phyloP scores from a whole-genome alignment of 1,140 invertebrate genomes.

The Orius insidiosus region DNA sequence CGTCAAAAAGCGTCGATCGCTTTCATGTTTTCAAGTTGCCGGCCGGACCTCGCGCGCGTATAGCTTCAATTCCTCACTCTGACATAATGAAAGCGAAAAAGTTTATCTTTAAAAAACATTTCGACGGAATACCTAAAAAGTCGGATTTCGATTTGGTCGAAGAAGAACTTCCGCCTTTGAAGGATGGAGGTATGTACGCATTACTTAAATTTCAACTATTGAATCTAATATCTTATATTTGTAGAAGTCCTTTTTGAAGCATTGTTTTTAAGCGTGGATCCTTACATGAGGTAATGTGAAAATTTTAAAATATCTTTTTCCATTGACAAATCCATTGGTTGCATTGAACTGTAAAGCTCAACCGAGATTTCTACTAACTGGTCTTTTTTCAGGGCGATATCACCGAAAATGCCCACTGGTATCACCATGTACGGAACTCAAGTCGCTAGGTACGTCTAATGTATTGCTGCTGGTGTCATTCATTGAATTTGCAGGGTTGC shows the following conservation, averaged over 20 bases:
- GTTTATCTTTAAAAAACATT: conserved; percentile 27
- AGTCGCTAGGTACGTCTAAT: conserved; percentile 34
- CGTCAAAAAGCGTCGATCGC: no score
- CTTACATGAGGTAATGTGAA: conserved; percentile 40
- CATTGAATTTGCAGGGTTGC: conserved; percentile 32
- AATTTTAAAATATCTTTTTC: conserved; percentile 1
- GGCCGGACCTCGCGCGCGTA: no score
- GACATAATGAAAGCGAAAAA: conserved; percentile 23
- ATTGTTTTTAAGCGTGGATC: conserved; percentile 49
- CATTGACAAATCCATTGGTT: no score
- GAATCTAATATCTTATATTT: background rate
- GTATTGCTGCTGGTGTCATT: background rate
- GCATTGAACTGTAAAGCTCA: no score
- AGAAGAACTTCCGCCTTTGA: conserved; percentile 26
- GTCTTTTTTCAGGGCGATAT: conserved; percentile 21
- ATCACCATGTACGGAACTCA: conserved; percentile 40
- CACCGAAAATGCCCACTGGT: conserved; percentile 27
- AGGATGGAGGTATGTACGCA: conserved; percentile 20
- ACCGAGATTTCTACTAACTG: no score
- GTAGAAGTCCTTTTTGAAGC: conserved; percentile 45
- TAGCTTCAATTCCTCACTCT: no score
- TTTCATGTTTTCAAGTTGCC: no score
- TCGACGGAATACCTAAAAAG: conserved; percentile 26
- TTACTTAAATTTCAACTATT: no score
- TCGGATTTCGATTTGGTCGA: conserved; percentile 28